Percentiles rank a stretch among this genome's conserved stretches.
Conservation (phyloP, 1,140 invertebrate species). For the Heliconius eleuchia region DNA sequence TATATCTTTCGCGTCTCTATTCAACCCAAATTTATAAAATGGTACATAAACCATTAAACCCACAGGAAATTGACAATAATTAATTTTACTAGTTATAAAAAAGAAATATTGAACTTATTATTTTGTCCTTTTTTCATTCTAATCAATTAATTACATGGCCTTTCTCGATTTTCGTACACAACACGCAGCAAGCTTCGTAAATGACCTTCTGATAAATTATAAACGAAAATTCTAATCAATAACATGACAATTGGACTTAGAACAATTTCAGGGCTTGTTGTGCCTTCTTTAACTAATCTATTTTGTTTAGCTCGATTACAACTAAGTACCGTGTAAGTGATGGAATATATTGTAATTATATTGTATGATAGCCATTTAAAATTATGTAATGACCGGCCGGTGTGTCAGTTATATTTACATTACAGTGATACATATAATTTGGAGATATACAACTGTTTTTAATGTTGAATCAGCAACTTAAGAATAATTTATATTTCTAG, state of each 20-base stretch:
- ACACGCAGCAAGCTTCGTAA: neutral
- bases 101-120: no score
- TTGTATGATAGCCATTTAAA: neutral
- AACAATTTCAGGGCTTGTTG: conserved; percentile 55
- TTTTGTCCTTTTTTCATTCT: no score
- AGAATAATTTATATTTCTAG: conserved; percentile 35
- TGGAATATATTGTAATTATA: neutral
- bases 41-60: no score
- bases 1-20: no score
- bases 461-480: neutral
- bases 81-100: no score
- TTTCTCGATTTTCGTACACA: neutral
- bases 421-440: neutral
- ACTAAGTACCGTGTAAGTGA: conserved; percentile 61
- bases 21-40: no score
- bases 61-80: no score
- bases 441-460: neutral
- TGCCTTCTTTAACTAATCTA: conserved; percentile 54
- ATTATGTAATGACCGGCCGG: conserved; percentile 30
- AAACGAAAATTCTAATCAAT: conserved; percentile 28
- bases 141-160: no score
- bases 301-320: conserved; percentile 60
- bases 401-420: conserved; percentile 26
- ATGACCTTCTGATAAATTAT: neutral
- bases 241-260: conserved; percentile 64